Base-by-base conservation (phyloP, 1,140 invertebrate species). In the Psilanteris sp. region DNA sequence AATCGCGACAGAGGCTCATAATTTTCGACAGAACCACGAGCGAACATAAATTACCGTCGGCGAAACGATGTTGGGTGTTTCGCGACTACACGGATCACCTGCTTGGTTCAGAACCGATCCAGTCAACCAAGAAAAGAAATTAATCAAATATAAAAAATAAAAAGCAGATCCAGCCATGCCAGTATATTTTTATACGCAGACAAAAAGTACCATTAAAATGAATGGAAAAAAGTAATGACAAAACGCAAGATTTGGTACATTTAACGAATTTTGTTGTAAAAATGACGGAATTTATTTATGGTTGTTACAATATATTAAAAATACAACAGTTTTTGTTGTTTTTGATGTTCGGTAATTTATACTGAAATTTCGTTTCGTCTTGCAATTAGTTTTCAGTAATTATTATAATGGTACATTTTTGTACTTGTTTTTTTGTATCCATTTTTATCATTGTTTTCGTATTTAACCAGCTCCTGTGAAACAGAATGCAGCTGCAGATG, bases 31-130 rank as follows among this genome's bases (percentile, higher is more conserved):
- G 44, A 50, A 68, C 50, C 68, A 73, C 68, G 62, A 64, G 57
- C 55, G 75, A 24, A 70, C 50, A 64, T 77, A 77, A 77, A 77
- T 77, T 77, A 72, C 61, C 57, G 67, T 57, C 75, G 41, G 37
- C 31, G 37, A 67, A 64, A 46, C 74, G 74, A 72, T 50, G 72
- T 62, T 54, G 46, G 48, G 46, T 16, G 55, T 46, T 54, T 34
- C 24, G 37, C 32, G 26, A 55, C 52, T 9, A 7, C 46, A 29
- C 62, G 48, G 62, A 41, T 68, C 72, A 44, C 15, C 32, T 57
- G 22, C 43, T 70, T 26, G 22, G 31, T 32, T 59, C 44, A 64
- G 31, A 11, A 61, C 26, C 13, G 27, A 43, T 7, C 34, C 18
- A 18, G 9, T 24, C 20, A 43, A 18, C 26, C 18, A 26, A 8